Conservation (phyloP, 1,140 invertebrate genomes). For the Schmidtea mediterranea region DNA sequence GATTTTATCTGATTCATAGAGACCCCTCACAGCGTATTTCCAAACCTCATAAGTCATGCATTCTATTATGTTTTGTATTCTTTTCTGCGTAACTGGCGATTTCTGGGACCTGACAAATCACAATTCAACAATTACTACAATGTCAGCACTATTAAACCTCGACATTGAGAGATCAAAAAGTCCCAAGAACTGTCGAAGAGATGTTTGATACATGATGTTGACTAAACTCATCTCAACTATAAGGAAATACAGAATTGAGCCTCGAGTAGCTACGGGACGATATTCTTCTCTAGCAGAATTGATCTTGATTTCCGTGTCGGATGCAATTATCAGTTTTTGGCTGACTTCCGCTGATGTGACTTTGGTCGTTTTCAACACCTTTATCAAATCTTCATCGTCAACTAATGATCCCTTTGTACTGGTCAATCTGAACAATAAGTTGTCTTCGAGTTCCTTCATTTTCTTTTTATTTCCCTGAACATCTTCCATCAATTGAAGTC, state of each 20-base stretch:
- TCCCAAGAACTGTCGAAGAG: conserved; percentile 68
- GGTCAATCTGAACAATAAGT: conserved; percentile 55
- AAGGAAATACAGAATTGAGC: conserved; percentile 73
- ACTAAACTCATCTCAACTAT: conserved; percentile 91
- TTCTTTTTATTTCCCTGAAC: conserved; percentile 76
- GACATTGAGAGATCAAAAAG: conserved; percentile 76
- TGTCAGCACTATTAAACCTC: conserved; percentile 26
- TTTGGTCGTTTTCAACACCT: conserved; percentile 71
- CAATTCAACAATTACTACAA: no score
- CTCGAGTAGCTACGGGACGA: conserved; percentile 61
- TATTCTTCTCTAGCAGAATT: conserved; percentile 75
- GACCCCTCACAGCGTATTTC: conserved; percentile 58
- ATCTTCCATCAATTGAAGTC: conserved; percentile 65
- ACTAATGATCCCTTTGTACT: conserved; percentile 72
- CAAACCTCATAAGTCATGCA: conserved; percentile 71
- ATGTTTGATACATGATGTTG: conserved; percentile 86
- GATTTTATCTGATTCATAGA: conserved; percentile 72
- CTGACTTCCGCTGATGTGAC: conserved; percentile 73
- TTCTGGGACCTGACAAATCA: conserved; percentile 34
- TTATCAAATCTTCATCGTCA: conserved; percentile 74
- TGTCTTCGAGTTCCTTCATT: conserved; percentile 79
- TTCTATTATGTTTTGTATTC: conserved; percentile 58
- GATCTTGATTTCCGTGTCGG: conserved; percentile 72
- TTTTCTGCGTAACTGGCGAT: conserved; percentile 22
- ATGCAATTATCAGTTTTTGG: conserved; percentile 62